Conservation (phyloP, 1,140 invertebrate species). For the Drosophila navojoa region DNA sequence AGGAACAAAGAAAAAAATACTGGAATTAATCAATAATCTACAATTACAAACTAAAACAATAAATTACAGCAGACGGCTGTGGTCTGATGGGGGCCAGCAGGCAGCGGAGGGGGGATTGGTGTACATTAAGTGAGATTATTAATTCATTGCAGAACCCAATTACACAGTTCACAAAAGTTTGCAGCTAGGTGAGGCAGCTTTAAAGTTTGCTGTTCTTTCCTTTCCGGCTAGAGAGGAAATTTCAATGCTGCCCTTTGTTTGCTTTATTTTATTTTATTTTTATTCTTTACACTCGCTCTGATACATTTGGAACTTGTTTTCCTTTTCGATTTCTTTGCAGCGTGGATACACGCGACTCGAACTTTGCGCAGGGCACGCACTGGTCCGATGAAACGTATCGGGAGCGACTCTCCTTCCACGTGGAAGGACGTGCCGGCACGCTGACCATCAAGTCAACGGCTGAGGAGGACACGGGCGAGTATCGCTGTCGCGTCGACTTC, state of each 20-base stretch:
- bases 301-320: slow-evolving; percentile 6
- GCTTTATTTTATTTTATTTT: neutral
- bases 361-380: slow-evolving; percentile 87
- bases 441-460: slow-evolving; percentile 88
- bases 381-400: slow-evolving; percentile 88
- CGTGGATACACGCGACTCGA: slow-evolving; percentile 87
- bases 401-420: slow-evolving; percentile 87
- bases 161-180: slow-evolving; percentile 59
- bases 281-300: neutral
- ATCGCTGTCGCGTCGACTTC: slow-evolving; percentile 95
- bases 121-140: slow-evolving; percentile 53
- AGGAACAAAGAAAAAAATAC: neutral
- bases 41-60: slow-evolving; percentile 74
- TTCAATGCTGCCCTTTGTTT: neutral
- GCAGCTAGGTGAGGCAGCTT: slow-evolving; percentile 41
- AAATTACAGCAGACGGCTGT: slow-evolving; percentile 49
- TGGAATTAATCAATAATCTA: slow-evolving; percentile 72
- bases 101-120: neutral
- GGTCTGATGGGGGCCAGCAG: too few relatives aligned
- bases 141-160: slow-evolving; percentile 75
- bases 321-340: slow-evolving; percentile 84
- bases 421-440: slow-evolving; percentile 87
- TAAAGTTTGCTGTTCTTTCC: slow-evolving; percentile 22
- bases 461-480: slow-evolving; percentile 90
- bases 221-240: slow-evolving; percentile 4